Conservation (phyloP, 2,888 invertebrate species). For the Eilema depressum region DNA sequence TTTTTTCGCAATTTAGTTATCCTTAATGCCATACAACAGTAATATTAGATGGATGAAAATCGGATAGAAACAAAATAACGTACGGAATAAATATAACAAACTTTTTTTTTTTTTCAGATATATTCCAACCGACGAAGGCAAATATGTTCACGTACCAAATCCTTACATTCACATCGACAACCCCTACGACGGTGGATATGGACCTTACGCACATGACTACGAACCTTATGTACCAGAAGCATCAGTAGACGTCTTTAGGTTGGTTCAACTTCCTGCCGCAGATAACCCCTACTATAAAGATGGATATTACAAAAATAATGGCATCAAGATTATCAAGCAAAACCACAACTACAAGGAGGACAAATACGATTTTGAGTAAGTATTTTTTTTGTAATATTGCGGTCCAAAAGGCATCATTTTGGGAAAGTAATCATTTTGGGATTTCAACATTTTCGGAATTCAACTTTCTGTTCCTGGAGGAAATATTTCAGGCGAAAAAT, state of each 20-base stretch:
- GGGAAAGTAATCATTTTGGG: no score
- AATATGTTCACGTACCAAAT: slow-evolving; percentile 84
- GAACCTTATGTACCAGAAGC: slow-evolving; percentile 83
- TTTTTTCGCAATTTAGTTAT: no score
- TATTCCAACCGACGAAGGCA: slow-evolving; percentile 80
- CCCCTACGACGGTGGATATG: slow-evolving; percentile 80
- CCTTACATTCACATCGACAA: slow-evolving; percentile 85
- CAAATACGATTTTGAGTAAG: slow-evolving; percentile 85
- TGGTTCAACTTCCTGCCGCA: slow-evolving; percentile 69
- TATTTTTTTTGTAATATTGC: slow-evolving; percentile 52
- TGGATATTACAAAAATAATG: slow-evolving; percentile 84
- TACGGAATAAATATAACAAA: not conserved
- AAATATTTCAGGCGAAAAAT: no score
- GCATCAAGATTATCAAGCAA: slow-evolving; percentile 83
- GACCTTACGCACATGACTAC: slow-evolving; percentile 79
- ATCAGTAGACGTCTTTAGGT: slow-evolving; percentile 74
- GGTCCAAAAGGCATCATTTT: no score
- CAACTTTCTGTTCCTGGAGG: no score
- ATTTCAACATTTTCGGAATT: no score
- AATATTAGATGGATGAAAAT: no score
- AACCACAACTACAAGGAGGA: slow-evolving; percentile 82
- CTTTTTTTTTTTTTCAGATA: slow-evolving; percentile 66
- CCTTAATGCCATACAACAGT: no score
- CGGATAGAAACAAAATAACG: not conserved
- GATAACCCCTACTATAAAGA: slow-evolving; percentile 81